Evolutionary conservation across 2,113 vertebrate species (phyloP).

Genomic region (Sisor rabdophorus): DNA sequence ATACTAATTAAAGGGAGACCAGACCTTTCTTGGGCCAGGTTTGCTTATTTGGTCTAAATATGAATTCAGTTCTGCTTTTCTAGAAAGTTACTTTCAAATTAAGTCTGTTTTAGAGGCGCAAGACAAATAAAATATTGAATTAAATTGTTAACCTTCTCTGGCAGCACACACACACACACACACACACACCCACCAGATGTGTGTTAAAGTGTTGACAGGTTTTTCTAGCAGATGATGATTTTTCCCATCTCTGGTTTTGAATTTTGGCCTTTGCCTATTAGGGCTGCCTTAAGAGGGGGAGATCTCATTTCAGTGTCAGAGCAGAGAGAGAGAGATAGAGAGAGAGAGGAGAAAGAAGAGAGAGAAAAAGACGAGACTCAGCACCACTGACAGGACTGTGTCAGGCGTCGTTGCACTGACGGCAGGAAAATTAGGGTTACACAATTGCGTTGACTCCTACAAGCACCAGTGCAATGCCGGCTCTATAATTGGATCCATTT

Average conservation of each 20-base stretch:
- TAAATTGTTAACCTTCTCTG: too few relatives aligned
- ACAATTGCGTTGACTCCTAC: conserved; percentile 65
- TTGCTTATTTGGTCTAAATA: too few relatives aligned
- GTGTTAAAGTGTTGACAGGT: conserved; percentile 22
- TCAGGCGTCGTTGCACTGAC: conserved; percentile 59
- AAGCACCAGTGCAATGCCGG: conserved; percentile 57
- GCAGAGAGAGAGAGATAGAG: conserved; percentile 45
- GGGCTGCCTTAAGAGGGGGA: conserved; percentile 50
- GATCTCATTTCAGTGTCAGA: conserved; percentile 63
- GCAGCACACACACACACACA: too few relatives aligned
- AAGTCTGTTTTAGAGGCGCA: too few relatives aligned
- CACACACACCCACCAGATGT: neutral
- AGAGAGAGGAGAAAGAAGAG: conserved; percentile 35
- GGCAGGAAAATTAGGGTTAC: conserved; percentile 66
- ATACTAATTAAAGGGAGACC: too few relatives aligned
- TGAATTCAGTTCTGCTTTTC: too few relatives aligned
- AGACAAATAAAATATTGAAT: too few relatives aligned
- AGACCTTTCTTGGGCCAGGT: too few relatives aligned
- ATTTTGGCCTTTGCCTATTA: conserved; percentile 62
- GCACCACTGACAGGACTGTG: conserved; percentile 62
- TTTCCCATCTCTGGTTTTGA: conserved; percentile 49
- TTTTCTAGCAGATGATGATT: conserved; percentile 58
- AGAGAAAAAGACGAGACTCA: conserved; percentile 54
- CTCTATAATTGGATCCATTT: conserved; percentile 67
- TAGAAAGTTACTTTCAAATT: too few relatives aligned